Base-by-base conservation (phyloP, 64 coral and sea anemone species). In the Anthopleura sola region DNA sequence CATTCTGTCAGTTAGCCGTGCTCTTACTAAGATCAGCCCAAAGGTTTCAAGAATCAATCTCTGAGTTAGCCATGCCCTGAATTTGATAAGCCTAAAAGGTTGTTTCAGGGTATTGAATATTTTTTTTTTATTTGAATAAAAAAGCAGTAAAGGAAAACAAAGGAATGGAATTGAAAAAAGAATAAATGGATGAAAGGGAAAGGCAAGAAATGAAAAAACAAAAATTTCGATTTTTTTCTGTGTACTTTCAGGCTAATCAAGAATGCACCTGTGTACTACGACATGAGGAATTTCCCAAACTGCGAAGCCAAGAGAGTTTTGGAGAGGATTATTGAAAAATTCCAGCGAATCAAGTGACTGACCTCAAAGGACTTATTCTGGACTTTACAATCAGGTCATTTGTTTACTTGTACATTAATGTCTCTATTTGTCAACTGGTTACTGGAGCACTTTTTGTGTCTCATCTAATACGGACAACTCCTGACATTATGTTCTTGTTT, bases 261-360 rank as follows among this genome's bases (percentile, higher is more conserved):
- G 87, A 44, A 94, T 68, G 97, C 97, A 5, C 93, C 97, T 13
- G 88, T 91, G 56, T 99, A 99, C 87, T 99, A 99, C 37, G 97
- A 99, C 50, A 99, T 99, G 97, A 91, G 93, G 23, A 99, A 99
- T 56, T 99, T 99, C 84, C 97, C 97, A n/a, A 95, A 89, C 78
- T 99, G 97, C 37, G 97, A 99, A 82, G 97, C 97, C 53, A 99
- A 92, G 90, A 88, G 97, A 24, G 87, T 99, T 33, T 49, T 99
- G 77, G 97, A 99, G 36, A 88, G 97, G 37, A 94, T 99, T 79
- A 78, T 99, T 1, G 97, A 99, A 82, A 94, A 91, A 36, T 38
- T 98, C 2, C 80, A 87, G 58, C 91, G 87, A 83, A 51, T 84
- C 19, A 85, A 84, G 60, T 91, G 85, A 80, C 10, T 29, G 0